Conservation (phyloP, 2,888 invertebrate genomes). For the Pomacea canaliculata region DNA sequence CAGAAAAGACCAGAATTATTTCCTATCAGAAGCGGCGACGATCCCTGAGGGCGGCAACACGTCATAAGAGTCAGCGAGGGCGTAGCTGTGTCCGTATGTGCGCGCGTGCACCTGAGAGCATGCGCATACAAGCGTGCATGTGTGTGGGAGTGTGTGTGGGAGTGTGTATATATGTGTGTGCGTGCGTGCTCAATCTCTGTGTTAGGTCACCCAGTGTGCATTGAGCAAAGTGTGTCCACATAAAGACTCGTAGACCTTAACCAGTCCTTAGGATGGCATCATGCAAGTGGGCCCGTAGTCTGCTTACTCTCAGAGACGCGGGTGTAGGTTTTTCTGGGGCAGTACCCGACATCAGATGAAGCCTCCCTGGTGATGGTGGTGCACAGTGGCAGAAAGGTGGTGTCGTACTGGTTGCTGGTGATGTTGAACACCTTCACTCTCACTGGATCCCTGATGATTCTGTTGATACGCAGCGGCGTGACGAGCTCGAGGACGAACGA, state of each 20-base stretch:
- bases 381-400: slow-evolving; percentile 9
- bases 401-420: neutral
- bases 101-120: neutral
- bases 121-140: neutral
- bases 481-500: slow-evolving; percentile 49
- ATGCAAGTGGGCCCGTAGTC: too few relatives aligned
- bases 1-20: too few relatives aligned
- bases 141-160: neutral
- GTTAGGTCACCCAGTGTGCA: too few relatives aligned
- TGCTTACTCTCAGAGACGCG: slow-evolving; percentile 4
- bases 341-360: slow-evolving; percentile 5
- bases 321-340: neutral
- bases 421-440: neutral
- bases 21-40: too few relatives aligned
- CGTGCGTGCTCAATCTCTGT: too few relatives aligned
- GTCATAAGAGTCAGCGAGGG: too few relatives aligned
- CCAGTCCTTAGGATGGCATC: too few relatives aligned
- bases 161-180: neutral
- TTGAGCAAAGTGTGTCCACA: too few relatives aligned
- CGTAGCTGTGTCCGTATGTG: neutral
- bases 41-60: too few relatives aligned
- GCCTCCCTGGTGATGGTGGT: neutral
- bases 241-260: too few relatives aligned
- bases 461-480: slow-evolving; percentile 35
- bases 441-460: slow-evolving; percentile 11